Conservation (phyloP, 1,140 invertebrate species). For the Harpegnathos saltator region DNA sequence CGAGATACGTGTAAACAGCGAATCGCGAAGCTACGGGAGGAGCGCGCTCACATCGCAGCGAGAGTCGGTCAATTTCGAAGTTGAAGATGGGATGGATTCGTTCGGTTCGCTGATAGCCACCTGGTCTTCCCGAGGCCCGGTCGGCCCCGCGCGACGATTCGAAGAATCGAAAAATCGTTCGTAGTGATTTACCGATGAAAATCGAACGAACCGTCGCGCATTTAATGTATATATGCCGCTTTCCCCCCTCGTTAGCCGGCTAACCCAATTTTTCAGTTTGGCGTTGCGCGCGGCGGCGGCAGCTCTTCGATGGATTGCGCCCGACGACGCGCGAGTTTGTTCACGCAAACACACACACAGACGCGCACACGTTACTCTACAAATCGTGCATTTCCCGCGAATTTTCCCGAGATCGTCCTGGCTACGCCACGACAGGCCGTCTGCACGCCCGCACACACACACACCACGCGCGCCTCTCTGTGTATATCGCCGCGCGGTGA, state of each 20-base stretch:
- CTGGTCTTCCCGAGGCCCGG: background rate
- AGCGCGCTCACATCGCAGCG: background rate
- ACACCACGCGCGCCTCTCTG: background rate
- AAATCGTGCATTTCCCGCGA: conserved; percentile 57
- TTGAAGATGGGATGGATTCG: conserved; percentile 1
- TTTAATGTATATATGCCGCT: conserved; percentile 24
- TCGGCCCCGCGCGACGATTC: conserved; percentile 30
- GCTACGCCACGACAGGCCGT: conserved; percentile 31
- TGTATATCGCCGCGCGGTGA: conserved; percentile 53
- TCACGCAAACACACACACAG: conserved; percentile 12
- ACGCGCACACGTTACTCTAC: conserved; percentile 45
- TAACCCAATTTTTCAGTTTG: conserved; percentile 53
- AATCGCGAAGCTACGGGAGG: background rate
- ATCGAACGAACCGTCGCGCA: conserved; percentile 41
- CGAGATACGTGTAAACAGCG: background rate
- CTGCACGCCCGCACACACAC: background rate
- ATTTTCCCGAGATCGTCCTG: conserved; percentile 53
- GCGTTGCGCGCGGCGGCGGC: background rate
- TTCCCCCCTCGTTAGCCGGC: conserved; percentile 21
- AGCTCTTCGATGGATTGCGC: conserved; percentile 51
- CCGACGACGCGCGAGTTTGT: background rate
- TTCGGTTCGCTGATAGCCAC: conserved; percentile 1
- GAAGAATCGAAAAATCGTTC: conserved; percentile 30
- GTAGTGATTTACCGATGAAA: conserved; percentile 43
- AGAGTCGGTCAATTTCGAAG: background rate